phyloP scores from a whole-genome alignment of 2,797 vertebrate species.

The Mus minutoides region DNA sequence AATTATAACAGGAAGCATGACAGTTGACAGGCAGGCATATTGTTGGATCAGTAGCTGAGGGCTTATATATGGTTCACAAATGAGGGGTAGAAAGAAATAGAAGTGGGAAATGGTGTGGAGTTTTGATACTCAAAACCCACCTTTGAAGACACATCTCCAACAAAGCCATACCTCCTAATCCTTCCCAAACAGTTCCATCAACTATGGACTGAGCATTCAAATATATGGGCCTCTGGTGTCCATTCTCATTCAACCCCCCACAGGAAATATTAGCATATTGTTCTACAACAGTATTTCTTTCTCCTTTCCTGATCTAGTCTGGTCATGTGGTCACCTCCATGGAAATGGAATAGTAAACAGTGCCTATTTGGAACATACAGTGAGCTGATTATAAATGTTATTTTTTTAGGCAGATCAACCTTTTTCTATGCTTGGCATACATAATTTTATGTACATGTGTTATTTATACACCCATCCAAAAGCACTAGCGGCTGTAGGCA shows the following conservation, averaged over 20 bases:
- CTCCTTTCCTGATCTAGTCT: conserved; percentile 1
- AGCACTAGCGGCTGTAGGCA: conserved; percentile 19
- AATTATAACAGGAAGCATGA: neutral
- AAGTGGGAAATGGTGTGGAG: neutral
- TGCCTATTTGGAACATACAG: neutral
- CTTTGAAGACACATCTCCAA: neutral
- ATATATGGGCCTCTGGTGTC: neutral
- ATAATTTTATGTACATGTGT: conserved; percentile 53
- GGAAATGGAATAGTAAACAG: neutral
- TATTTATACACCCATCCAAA: conserved; percentile 44
- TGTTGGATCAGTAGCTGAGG: neutral
- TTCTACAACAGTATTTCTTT: neutral
- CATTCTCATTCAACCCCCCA: neutral
- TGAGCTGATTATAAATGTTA: neutral
- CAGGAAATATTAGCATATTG: neutral
- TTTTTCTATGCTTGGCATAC: conserved; percentile 49
- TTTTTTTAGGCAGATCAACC: conserved; percentile 13
- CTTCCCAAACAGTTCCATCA: neutral
- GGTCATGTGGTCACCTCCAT: neutral
- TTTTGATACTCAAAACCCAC: neutral
- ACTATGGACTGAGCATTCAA: neutral
- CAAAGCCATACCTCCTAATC: neutral
- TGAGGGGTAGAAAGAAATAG: neutral
- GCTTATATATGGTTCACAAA: neutral
- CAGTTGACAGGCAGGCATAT: neutral